Conservation (phyloP, 2,888 invertebrate genomes). For the Acanthococcus lagerstroemiae region DNA sequence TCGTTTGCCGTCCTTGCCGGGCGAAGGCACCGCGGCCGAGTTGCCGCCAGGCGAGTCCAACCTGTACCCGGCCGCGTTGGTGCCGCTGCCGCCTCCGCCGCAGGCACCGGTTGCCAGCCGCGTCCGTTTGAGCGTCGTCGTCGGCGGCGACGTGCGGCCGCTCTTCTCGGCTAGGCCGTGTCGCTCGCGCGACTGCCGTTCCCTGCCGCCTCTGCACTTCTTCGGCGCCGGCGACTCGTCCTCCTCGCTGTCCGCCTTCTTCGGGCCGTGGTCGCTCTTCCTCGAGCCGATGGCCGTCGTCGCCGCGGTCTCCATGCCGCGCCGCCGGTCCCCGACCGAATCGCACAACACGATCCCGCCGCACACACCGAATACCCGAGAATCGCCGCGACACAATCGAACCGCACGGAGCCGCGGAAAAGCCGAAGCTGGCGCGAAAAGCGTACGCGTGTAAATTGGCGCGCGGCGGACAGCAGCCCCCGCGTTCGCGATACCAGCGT, state of each 20-base stretch:
- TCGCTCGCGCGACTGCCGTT: slow-evolving; percentile 22
- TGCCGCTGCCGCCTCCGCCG: background rate
- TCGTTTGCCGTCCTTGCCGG: slow-evolving; percentile 5
- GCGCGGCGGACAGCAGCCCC: no score
- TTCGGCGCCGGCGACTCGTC: slow-evolving; percentile 37
- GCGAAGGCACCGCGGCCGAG: background rate
- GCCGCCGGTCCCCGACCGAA: no score
- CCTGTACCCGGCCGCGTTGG: background rate
- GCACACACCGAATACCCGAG: no score
- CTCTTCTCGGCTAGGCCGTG: slow-evolving; percentile 8
- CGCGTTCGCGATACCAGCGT: background rate
- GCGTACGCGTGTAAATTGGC: background rate
- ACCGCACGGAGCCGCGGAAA: no score
- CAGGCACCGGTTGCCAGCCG: background rate
- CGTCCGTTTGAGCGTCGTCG: background rate
- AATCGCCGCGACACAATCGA: background rate
- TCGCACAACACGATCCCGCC: no score
- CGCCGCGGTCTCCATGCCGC: no score
- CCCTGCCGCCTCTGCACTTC: slow-evolving; percentile 37
- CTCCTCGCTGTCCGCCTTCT: slow-evolving; percentile 11
- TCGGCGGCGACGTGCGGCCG: background rate
- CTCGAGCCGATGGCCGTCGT: no score
- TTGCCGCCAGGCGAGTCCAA: background rate
- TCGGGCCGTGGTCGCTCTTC: background rate
- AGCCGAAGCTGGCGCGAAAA: no score